Base-by-base conservation (phyloP, 1,140 invertebrate genomes). In the Drosophila insularis region DNA sequence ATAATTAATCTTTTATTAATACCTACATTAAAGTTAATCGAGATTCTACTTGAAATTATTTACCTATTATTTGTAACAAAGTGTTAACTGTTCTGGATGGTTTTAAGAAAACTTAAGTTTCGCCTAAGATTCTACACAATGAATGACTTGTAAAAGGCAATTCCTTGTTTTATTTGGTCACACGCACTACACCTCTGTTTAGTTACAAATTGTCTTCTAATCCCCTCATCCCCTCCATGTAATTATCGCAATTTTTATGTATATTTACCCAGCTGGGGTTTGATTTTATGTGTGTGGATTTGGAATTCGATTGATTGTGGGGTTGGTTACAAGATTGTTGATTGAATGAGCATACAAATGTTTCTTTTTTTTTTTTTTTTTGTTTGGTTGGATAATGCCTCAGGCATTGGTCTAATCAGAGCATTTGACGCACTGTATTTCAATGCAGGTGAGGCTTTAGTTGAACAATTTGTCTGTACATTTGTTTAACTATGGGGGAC, bases 241-340 rank as follows among this genome's bases (percentile, higher is more conserved):
- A 58, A 58, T 58, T 58, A 58, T 58, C 55, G 55, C 55, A 58
- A 58, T 58, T 58, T 58, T 58, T 58, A 58, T 58, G 55, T 58
- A 27, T 56, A 58, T 58, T 58, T 58, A n/a, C 23, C 31, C 55
- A 58, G 55, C 31, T 58, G 55, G n/a, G 55, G 14, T 14, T 58
- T 35, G 55, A 37, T 58, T 58, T 37, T 19, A 37, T 58, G 55
- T 58, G 14, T 58, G 55, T 58, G 55, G 55, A 58, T 19, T 35
- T 37, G 55, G 55, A 58, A 58, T 58, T 58, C 55, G 31, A 58
- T 58, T 58, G 55, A 58, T 58, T 58, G 55, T 58, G 55, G 55
- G 55, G 55, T 58, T 56, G 14, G 31, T 32, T 37, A 21, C 43
- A 21, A 21, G 43, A 50, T 50, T 50, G 35, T 37, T 37, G 11